These are phyloP conservation scores for Heliornis fulica DNA, from an alignment of 2,113 vertebrate genomes.

Conservation along the genomic window DNA sequence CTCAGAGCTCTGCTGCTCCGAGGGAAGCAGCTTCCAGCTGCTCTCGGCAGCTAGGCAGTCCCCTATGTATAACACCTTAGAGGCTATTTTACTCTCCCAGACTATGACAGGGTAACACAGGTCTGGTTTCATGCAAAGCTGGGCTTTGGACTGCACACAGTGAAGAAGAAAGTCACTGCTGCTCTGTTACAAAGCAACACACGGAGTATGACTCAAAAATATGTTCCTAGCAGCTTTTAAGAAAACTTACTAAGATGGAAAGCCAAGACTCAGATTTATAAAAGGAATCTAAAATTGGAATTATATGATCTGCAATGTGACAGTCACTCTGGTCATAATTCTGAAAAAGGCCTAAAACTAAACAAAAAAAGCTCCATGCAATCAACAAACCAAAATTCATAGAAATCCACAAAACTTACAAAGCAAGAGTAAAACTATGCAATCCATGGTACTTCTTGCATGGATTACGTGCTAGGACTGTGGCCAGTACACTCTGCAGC, in stretches of 20 bases:
- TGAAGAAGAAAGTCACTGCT: not conserved
- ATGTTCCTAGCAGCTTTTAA: not conserved
- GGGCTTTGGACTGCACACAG: not conserved
- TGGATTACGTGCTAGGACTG: not conserved
- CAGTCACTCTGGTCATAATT: not conserved
- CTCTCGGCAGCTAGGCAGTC: not conserved
- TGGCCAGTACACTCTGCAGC: not conserved
- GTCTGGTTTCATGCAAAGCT: not conserved
- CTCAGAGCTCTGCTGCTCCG: not conserved
- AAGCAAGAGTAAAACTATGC: not conserved
- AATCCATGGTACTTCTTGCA: not conserved
- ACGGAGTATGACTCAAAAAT: not conserved
- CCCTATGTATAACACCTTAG: not conserved
- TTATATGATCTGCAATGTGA: not conserved
- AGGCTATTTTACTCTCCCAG: not conserved
- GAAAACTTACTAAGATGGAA: not conserved
- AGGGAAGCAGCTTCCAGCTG: not conserved
- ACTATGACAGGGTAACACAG: not conserved
- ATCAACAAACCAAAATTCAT: not conserved
- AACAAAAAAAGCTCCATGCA: not conserved
- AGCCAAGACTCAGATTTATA: not conserved
- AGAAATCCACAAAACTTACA: not conserved
- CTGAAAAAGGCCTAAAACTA: not conserved
- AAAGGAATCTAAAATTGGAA: not conserved
- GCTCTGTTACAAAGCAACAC: not conserved